Conservation (phyloP, 37 sponge, comb jelly and placozoan species). For the Chondrilla cf. caribensis region DNA sequence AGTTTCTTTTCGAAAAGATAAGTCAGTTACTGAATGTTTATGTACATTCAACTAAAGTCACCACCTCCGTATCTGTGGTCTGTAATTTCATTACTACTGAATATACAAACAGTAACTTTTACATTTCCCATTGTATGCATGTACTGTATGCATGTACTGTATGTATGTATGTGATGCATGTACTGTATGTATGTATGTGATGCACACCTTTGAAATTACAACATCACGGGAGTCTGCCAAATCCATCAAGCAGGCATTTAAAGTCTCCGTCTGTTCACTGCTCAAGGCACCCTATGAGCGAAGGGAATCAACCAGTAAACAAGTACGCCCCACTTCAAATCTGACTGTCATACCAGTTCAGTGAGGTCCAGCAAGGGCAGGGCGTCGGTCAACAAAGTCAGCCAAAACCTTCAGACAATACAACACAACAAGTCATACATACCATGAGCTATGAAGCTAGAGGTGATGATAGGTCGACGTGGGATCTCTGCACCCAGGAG, state of each 20-base stretch:
- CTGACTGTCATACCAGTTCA: constrained; percentile 28
- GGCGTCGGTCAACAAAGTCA: constrained; percentile 57
- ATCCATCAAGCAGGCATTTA: neutral
- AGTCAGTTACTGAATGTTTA: no score
- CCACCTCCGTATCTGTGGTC: no score
- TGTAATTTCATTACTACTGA: no score
- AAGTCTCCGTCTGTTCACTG: neutral
- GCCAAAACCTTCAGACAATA: constrained; percentile 37
- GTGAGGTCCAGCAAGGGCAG: constrained; percentile 45
- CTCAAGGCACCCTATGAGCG: neutral
- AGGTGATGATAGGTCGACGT: no score
- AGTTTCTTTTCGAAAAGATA: no score
- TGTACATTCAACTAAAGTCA: no score
- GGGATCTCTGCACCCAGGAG: no score
- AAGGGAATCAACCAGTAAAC: neutral
- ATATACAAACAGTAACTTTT: no score
- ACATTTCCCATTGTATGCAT: neutral
- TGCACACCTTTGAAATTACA: neutral
- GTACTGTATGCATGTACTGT: neutral
- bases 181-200: neutral
- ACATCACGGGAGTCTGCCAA: neutral
- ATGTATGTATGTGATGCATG: neutral
- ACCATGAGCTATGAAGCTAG: no score
- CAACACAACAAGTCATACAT: no score
- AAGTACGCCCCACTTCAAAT: neutral